Percentiles rank a stretch among this genome's conserved stretches.
Conservation (phyloP, 1,140 invertebrate genomes). For the Onthophagus taurus region DNA sequence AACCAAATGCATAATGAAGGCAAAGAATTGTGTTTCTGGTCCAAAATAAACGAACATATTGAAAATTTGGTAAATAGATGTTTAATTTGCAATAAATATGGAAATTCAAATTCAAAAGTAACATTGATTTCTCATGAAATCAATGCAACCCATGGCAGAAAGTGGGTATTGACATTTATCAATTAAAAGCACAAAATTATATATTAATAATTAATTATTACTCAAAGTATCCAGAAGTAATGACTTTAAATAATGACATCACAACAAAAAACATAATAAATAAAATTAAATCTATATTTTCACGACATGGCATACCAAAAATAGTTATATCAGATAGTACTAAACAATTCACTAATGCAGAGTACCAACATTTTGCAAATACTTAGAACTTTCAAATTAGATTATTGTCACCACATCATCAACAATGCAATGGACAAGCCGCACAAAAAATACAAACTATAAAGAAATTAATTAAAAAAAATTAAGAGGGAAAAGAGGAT, state of each 20-base stretch:
- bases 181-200: constrained; percentile 5
- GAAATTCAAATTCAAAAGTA: constrained; percentile 13
- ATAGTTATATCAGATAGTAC: constrained; percentile 19
- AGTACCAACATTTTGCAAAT: constrained; percentile 19
- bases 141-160: constrained; percentile 1
- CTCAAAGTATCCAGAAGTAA: constrained; percentile 3
- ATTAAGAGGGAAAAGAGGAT: too few relatives aligned
- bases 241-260: constrained; percentile 12
- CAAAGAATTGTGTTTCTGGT: constrained; percentile 25
- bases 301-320: constrained; percentile 21
- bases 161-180: constrained; percentile 1
- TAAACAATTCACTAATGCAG: constrained; percentile 15
- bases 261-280: constrained; percentile 18
- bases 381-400: constrained; percentile 19
- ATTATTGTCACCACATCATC: constrained; percentile 17
- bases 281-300: constrained; percentile 26
- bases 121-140: background rate
- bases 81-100: constrained; percentile 12
- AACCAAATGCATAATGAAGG: constrained; percentile 19
- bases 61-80: constrained; percentile 15
- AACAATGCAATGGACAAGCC: constrained; percentile 20
- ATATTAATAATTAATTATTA: too few relatives aligned
- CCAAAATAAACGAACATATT: constrained; percentile 35
- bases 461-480: constrained; percentile 10
- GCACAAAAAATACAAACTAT: constrained; percentile 3